Conservation (phyloP, 2,888 invertebrate genomes). For the Osmoderma eremita region DNA sequence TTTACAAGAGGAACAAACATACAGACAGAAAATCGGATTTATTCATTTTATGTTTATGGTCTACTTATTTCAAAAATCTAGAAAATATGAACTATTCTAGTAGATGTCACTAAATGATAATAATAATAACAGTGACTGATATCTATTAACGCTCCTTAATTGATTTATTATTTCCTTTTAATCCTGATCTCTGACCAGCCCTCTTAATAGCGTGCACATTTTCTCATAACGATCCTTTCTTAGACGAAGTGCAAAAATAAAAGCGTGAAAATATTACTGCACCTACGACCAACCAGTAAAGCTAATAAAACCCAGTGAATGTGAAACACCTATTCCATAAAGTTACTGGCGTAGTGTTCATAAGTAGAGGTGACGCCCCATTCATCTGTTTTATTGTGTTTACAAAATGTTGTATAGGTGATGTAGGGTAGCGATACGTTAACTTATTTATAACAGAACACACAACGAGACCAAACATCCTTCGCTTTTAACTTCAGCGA, state of each 20-base stretch:
- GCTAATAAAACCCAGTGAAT: slow-evolving; percentile 22
- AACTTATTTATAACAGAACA: slow-evolving; percentile 56
- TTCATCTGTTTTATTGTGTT: slow-evolving; percentile 55
- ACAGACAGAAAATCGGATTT: too few species aligned
- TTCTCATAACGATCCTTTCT: background rate
- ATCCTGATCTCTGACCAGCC: background rate
- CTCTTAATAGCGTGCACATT: background rate
- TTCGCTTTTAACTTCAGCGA: slow-evolving; percentile 44
- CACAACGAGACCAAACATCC: slow-evolving; percentile 59
- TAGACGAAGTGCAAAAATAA: background rate
- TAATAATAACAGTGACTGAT: too few species aligned
- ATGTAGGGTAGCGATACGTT: slow-evolving; percentile 50
- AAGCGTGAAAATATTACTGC: background rate
- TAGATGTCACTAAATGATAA: too few species aligned
- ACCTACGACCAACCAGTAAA: slow-evolving; percentile 4
- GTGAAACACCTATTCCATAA: slow-evolving; percentile 46
- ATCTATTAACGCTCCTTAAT: too few species aligned
- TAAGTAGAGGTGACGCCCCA: slow-evolving; percentile 52
- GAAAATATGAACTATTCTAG: too few species aligned
- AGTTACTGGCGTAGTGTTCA: slow-evolving; percentile 50
- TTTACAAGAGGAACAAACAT: too few species aligned
- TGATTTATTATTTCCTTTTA: too few species aligned
- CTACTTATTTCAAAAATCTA: too few species aligned
- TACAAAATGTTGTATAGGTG: slow-evolving; percentile 54
- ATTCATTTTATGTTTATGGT: too few species aligned